Evolutionary conservation across 2,797 vertebrate species (phyloP).

Genomic region (Etheostoma nigrum): DNA sequence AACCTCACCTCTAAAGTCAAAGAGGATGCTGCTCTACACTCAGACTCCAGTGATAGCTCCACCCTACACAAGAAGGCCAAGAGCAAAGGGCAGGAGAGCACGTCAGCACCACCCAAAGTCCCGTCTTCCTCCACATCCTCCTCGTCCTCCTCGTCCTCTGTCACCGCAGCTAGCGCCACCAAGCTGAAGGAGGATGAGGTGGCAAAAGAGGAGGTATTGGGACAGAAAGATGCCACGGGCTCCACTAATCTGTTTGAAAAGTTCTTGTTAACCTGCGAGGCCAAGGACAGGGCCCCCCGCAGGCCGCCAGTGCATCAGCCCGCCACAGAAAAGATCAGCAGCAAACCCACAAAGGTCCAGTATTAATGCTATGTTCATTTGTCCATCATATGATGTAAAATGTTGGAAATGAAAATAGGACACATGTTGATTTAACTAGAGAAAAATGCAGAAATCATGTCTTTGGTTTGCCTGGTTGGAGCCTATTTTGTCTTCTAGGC

Average conservation of each 20-base stretch:
- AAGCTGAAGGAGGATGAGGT: constrained; percentile 74
- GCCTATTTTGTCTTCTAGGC: too few species aligned
- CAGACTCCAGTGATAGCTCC: constrained; percentile 87
- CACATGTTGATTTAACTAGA: neutral
- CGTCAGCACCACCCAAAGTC: constrained; percentile 50
- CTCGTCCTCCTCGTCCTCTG: constrained; percentile 59
- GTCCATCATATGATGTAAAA: neutral
- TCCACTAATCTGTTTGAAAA: constrained; percentile 87
- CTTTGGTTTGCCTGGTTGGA: neutral
- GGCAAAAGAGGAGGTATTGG: constrained; percentile 73
- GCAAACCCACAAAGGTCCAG: constrained; percentile 79
- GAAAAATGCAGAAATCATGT: neutral
- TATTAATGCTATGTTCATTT: neutral
- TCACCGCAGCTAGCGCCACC: constrained; percentile 42
- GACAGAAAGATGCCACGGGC: constrained; percentile 70
- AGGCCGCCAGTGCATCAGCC: constrained; percentile 63
- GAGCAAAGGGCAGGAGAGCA: constrained; percentile 67
- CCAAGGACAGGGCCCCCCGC: constrained; percentile 84
- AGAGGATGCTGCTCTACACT: constrained; percentile 86
- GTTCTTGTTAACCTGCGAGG: constrained; percentile 86
- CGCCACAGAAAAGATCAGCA: constrained; percentile 60
- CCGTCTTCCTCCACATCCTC: constrained; percentile 73
- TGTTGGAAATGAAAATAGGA: neutral
- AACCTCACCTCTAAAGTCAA: constrained; percentile 78
- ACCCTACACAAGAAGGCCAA: constrained; percentile 61